Percentiles rank a stretch among this genome's conserved stretches.
These are phyloP conservation scores for Sabatieria punctata DNA, from an alignment of 2,888 invertebrate species.

Conservation along the genomic window DNA sequence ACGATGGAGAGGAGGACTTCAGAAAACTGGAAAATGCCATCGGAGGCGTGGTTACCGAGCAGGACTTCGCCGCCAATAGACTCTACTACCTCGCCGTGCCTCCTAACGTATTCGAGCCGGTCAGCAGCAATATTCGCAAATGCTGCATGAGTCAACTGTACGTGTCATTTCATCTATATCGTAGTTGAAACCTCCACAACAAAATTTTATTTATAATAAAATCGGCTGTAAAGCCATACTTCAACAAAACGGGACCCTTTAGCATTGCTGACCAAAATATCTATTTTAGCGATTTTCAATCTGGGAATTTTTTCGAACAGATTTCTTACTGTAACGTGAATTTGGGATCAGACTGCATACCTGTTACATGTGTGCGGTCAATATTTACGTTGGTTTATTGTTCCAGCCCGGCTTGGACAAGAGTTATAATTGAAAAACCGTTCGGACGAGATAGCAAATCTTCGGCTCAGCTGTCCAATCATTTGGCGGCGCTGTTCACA, in stretches of 20 bases:
- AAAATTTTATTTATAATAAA: too few species aligned
- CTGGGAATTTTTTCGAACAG: too few species aligned
- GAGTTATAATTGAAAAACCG: slow-evolving; percentile 93
- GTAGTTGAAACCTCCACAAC: too few species aligned
- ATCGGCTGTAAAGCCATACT: too few species aligned
- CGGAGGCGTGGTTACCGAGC: slow-evolving; percentile 40
- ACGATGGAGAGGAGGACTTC: slow-evolving; percentile 64
- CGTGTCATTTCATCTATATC: slow-evolving; percentile 25
- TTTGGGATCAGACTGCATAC: too few species aligned
- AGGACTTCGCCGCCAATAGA: slow-evolving; percentile 47
- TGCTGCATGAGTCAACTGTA: slow-evolving; percentile 64
- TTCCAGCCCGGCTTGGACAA: slow-evolving; percentile 60
- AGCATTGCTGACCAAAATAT: too few species aligned
- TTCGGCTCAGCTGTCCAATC: slow-evolving; percentile 64
- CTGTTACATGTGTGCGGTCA: too few species aligned
- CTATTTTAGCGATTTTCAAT: too few species aligned
- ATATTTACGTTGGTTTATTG: too few species aligned
- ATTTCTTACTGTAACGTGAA: too few species aligned
- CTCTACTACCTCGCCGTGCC: slow-evolving; percentile 93
- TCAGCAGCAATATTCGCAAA: slow-evolving; percentile 65
- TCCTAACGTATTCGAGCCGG: slow-evolving; percentile 75
- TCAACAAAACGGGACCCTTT: too few species aligned
- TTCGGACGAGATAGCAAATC: slow-evolving; percentile 78
- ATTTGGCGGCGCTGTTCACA: slow-evolving; percentile 64
- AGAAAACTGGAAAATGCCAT: slow-evolving; percentile 58